Base-by-base conservation (phyloP, 2,113 vertebrate genomes). In the Hippocampus comes region DNA sequence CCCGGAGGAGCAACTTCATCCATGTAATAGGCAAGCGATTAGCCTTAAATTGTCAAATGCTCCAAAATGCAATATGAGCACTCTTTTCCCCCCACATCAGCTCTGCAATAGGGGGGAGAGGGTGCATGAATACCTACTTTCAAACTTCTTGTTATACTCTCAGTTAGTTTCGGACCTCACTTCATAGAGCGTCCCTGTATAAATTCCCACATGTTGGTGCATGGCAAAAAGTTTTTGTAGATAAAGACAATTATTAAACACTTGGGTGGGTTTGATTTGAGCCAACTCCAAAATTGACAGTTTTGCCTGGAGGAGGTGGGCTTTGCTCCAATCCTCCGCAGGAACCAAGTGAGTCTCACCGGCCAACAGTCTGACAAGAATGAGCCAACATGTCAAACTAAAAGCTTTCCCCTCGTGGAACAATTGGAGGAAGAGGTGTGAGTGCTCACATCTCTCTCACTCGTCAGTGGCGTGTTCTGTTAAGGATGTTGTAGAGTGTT, bases 231-330 rank as follows among this genome's bases (percentile, higher is more conserved):
- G 67, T 74, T 78, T 80, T 68, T 75, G 68, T 7, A 81, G 74
- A 82, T 84, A 80, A 80, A 61, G 69, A 79, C 83, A 73, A 77
- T 79, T 78, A 70, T 48, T 78, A 81, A 89, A 88, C 85, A 88
- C 23, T 9, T 15, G 82, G 81, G 65, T 82, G 80, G 71, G 69
- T 82, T 81, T 78, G 75, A 75, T 87, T 82, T 67, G 71, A 60
- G 69, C 55, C 67, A 57, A 72, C 75, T 78, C 23, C 27, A 67
- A 63, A 18, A 42, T 38, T 80, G 80, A 83, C 85, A 87, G 80
- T 72, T 78, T 76, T 43, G 69, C 82, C 77, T 63, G 76, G 78
- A 73, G 82, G 76, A 43, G 71, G 78, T 73, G 70, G 85, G 84
- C 82, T 83, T 70, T 76, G 49, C 64, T 80, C 89, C 84, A 86